Base-by-base conservation (phyloP, 2,113 vertebrate species). In the Myotis lucifugus region DNA sequence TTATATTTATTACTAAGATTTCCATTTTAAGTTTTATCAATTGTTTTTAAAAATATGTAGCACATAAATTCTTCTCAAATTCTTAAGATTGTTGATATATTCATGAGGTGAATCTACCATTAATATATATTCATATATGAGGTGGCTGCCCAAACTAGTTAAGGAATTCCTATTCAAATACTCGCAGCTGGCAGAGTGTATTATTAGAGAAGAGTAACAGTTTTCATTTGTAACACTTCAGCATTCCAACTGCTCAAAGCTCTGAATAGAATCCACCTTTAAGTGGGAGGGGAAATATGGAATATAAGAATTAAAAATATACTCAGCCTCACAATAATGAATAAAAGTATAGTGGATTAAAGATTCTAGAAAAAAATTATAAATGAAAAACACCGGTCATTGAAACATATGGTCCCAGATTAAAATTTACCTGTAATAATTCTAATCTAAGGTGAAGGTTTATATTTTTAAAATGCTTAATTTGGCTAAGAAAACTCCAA, bases 141-240 rank as follows among this genome's bases (percentile, higher is more conserved):
- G 81, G 84, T 93, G 37, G 84, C 34, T 93, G 42, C 79, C 87
- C 90, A 86, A 94, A 79, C 56, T 73, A 89, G 73, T 94, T 95
- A 90, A 94, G 85, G 85, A 96, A 94, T 85, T 86, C 67, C 92
- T 87, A 46, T 25, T 78, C 81, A 84, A 91, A 95, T 67, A 81
- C 92, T 94, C 77, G n/a, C 37, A 72, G 61, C 34, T 84, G 61
- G 79, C 42, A 32, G 61, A 18, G 72, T 50, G 23, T 90, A 81
- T 61, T 79, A 95, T 94, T 83, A 96, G 84, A 94, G 46, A 74
- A 72, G 85, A 92, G 72, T 67, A 94, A 94, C 81, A 90, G 93
- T 97, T 95, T 97, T 92, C 92, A 77, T 93, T 81, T 95, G 67
- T 92, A 83, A 95, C 95, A 95, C 90, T 91, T 97, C 4, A 73